Base-by-base conservation (phyloP, 2,888 invertebrate species). In the Carpatolechia fugitivella region DNA sequence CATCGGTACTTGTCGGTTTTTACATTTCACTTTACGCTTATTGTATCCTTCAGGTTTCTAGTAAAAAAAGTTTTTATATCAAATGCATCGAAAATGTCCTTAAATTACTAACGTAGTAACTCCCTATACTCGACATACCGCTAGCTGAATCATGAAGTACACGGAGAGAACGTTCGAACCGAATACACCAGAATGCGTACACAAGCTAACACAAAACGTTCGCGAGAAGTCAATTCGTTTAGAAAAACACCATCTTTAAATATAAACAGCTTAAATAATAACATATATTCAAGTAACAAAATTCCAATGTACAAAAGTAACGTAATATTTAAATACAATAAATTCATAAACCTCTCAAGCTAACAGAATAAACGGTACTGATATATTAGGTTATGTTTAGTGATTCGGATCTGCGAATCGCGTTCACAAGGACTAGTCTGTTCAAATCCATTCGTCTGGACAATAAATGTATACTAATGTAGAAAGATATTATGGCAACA, bases 31-130 rank as follows among this genome's bases (percentile, higher is more conserved):
- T 77, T 82, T 72, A 76, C 79, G 78, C 80, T 78, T 80, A 82
- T 79, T 80, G 77, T 80, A 76, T 76, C 71, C 76, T 72, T 72
- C 76, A 83, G 86, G 82, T 88, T 82, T 78, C 88, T 89, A 90
- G 89, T 89, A 90, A 90, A 90, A 90, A 90, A 89, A 88, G 89
- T 90, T 52, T 44, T 87, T 80, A 85, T 87, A 86, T 87, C 90
- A 90, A 90, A 90, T 90, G 90, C 90, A 86, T 90, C 88, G 87
- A 90, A 90, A 90, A 90, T 89, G 83, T 88, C 86, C 90, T 90
- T 90, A 89, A 77, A 87, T 82, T 82, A 86, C 89, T 90, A 89
- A 89, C 86, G 80, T 87, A 88, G 86, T 87, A 82, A 80, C 76
- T 75, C 66, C 79, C 81, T 83, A 84, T 79, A 78, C 72, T 76